Evolutionary conservation across 2,888 invertebrate species (phyloP), one percentile per base, ranked within the genome.

Genomic region (Zygogramma bicolorata): DNA sequence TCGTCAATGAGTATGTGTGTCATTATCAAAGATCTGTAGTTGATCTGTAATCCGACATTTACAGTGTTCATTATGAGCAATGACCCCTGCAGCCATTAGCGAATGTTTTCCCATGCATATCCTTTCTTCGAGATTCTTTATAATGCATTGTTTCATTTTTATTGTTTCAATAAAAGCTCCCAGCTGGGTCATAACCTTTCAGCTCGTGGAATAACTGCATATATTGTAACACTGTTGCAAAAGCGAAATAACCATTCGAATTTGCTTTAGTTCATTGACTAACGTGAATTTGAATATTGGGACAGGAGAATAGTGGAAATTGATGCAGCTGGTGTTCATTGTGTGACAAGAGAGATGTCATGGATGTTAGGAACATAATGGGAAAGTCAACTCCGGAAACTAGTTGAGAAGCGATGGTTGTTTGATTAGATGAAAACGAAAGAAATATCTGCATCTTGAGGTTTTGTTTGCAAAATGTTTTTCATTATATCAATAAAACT

Each of bases 111-210:
- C 5, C 53, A n/a, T 53, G 53, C 53, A 53, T 53, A n/a, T 22
- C 53, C 53, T 53, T 53, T 53, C 53, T 27, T 53, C 27, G 25
- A 53, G 53, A 27, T 25, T 53, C 25, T 53, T 27, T 27, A 53
- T 53, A 3, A 53, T 6, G 53, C 53, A 53, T 53, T 53, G 53
- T 53, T 53, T 53, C 53, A 53, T 53, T 53, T 53, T 53, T 53
- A 53, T 13, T 53, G 13, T 53, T 53, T 27, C 53, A n/a, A 53
- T 53, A 53, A 53, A 53, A 53, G 3, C 25, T 53, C 53, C 53
- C 53, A 53, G 53, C 25, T 53, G 10, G 53, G 53, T 53, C 53
- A 53, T 53, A 53, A 53, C 53, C 53, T 53, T 53, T 53, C 27
- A 25, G 25, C 53, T 13, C 53, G 27, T 6, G n/a, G 6, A 53